Conservation (phyloP, 2,888 invertebrate species). For the Archips crataeganus region DNA sequence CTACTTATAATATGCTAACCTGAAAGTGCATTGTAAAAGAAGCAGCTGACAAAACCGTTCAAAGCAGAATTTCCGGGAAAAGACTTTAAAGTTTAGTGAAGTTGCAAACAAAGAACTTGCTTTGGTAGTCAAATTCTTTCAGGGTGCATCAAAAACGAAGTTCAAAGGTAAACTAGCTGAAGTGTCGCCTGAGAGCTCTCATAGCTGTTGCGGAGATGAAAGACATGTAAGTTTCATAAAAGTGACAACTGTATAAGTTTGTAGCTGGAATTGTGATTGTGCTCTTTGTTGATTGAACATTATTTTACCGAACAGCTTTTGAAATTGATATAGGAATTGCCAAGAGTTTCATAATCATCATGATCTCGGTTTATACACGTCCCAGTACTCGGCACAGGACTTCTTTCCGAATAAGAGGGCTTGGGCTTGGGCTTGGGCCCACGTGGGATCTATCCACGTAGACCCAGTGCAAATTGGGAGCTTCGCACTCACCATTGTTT, state of each 20-base stretch:
- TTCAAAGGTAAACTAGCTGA: conserved; percentile 41
- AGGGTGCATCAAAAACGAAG: conserved; percentile 29
- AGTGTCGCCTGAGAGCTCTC: conserved; percentile 25
- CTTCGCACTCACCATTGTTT: too few species aligned
- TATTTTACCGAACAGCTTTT: not conserved
- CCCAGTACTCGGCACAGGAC: too few species aligned
- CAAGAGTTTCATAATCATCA: too few species aligned
- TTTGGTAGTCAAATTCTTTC: conserved; percentile 37
- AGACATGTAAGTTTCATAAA: conserved; percentile 36
- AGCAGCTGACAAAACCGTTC: not conserved
- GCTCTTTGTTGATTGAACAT: not conserved
- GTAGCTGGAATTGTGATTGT: not conserved
- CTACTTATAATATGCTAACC: not conserved
- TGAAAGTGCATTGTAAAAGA: not conserved
- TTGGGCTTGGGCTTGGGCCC: too few species aligned
- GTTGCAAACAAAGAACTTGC: conserved; percentile 33
- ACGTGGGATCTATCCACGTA: too few species aligned
- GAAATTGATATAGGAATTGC: too few species aligned
- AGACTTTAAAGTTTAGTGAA: conserved; percentile 9
- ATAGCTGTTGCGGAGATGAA: conserved; percentile 28
- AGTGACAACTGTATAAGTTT: conserved; percentile 11
- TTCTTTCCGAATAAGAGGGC: too few species aligned
- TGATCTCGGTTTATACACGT: too few species aligned
- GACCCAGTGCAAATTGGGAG: too few species aligned
- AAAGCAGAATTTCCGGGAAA: not conserved